Evolutionary conservation across 92 coral and sea anemone species (phyloP).

Genomic region (Paragorgia papillata): DNA sequence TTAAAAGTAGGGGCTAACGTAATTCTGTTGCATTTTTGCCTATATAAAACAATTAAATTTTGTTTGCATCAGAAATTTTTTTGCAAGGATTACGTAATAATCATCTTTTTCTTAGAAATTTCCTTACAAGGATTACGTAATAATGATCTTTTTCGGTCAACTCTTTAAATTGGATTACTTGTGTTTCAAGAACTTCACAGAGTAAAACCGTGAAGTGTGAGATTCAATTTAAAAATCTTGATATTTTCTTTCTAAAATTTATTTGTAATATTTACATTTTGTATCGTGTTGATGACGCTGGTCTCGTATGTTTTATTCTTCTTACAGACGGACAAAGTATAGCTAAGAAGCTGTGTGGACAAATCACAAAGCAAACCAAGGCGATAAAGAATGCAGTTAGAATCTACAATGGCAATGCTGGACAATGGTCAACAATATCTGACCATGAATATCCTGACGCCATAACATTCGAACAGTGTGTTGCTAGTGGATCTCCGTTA

Average conservation of each 20-base stretch:
- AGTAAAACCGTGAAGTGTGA: too few relatives aligned
- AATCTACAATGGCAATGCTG: conserved; percentile 13
- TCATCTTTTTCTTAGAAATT: too few relatives aligned
- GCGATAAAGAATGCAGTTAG: conserved; percentile 15
- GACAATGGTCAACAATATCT: conserved; percentile 4
- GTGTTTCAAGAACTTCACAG: too few relatives aligned
- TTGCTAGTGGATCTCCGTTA: conserved; percentile 3
- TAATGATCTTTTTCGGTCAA: too few relatives aligned
- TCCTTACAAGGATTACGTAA: too few relatives aligned
- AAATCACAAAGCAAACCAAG: conserved; percentile 13
- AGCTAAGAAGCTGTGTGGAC: conserved; percentile 33
- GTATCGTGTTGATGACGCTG: not conserved
- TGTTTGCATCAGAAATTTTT: too few relatives aligned
- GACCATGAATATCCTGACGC: conserved; percentile 19
- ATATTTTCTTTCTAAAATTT: not conserved
- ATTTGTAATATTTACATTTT: not conserved
- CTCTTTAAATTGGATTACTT: too few relatives aligned
- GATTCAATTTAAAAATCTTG: too few relatives aligned
- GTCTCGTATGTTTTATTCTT: not conserved
- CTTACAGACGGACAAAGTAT: conserved; percentile 15
- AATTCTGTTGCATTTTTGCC: too few relatives aligned
- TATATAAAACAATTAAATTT: too few relatives aligned
- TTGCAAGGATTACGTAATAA: too few relatives aligned
- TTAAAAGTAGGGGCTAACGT: too few relatives aligned
- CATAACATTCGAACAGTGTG: conserved; percentile 23